Evolutionary conservation across 2,113 vertebrate genomes (phyloP).

Genomic region (Phoxinus phoxinus): DNA sequence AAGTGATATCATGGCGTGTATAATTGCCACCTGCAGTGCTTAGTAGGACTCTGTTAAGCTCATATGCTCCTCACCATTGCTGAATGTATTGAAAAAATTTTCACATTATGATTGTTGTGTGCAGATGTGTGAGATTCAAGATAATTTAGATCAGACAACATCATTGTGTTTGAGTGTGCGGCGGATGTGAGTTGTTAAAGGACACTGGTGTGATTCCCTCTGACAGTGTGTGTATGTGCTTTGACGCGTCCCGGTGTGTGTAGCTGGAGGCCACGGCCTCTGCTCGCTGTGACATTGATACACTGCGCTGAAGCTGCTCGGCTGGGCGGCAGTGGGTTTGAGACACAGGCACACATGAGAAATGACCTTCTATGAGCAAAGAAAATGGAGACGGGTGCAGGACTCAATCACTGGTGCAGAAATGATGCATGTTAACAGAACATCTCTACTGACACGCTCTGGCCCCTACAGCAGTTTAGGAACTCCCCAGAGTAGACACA

Average conservation of each 20-base stretch:
- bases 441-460: slow-evolving; percentile 42
- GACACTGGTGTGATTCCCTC: slow-evolving; percentile 9
- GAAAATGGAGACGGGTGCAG: slow-evolving; percentile 34
- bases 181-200: not conserved
- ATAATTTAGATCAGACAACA: not conserved
- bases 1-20: not conserved
- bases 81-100: not conserved
- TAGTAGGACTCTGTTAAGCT: not conserved
- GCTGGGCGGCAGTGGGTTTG: slow-evolving; percentile 1
- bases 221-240: slow-evolving; percentile 2
- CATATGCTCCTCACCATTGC: not conserved
- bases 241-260: slow-evolving; percentile 27
- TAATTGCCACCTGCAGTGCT: slow-evolving; percentile 27
- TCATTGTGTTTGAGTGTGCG: slow-evolving; percentile 26
- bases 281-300: slow-evolving; percentile 43
- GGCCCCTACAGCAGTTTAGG: slow-evolving; percentile 3
- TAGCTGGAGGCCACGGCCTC: not conserved
- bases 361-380: slow-evolving; percentile 21
- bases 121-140: slow-evolving; percentile 29
- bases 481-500: not conserved
- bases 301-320: slow-evolving; percentile 33
- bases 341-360: slow-evolving; percentile 30
- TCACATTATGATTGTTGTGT: slow-evolving; percentile 33
- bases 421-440: slow-evolving; percentile 48
- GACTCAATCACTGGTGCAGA: slow-evolving; percentile 39